Evolutionary conservation across 2,888 invertebrate species (phyloP), one percentile per base, ranked within the genome.

Genomic region (Stegana nigrithorax): DNA sequence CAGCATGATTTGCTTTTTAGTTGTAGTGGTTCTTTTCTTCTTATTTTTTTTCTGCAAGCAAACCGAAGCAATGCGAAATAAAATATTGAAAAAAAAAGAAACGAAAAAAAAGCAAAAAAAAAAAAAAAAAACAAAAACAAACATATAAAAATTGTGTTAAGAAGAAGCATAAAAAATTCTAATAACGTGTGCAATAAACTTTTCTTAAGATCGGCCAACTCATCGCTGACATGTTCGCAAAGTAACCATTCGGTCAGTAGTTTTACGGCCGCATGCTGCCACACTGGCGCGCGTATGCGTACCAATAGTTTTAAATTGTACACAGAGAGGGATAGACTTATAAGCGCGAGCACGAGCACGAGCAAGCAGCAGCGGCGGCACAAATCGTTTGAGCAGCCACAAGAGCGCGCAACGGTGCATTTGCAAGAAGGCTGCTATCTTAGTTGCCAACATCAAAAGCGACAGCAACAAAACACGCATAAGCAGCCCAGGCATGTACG

Each of bases 291-390:
- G 14, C 2, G 39, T 39, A 39, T 7, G 14, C 17, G 14, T 10
- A 57, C 45, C 61, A 67, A 64, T 69, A 76, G 72, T 71, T 75
- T 79, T 72, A 78, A 67, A 73, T 66, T 70, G 63, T 83, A 75
- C 68, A 82, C 82, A 66, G 82, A 82, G 75, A 79, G 77, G 75
- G 82, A 82, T 78, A 83, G 82, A 77, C 83, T 82, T 68, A 81
- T 78, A 69, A 68, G 78, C 59, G 53, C 78, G 64, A 59, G 63
- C 63, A 60, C 42, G 14, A 17, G 10, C 17, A 19, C 19, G 36
- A 32, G 32, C 32, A 27, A 26, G 12, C 39, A 17, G 17, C 39
- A 6, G 6, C 32, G 32, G 2, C 39, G 39, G 5, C 14, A 39
- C 39, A 39, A 39, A 39, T 39, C 39, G 17, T 6, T 27, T n/a